Base-by-base conservation (phyloP, 1,140 invertebrate genomes). In the Pachypsylla venusta region DNA sequence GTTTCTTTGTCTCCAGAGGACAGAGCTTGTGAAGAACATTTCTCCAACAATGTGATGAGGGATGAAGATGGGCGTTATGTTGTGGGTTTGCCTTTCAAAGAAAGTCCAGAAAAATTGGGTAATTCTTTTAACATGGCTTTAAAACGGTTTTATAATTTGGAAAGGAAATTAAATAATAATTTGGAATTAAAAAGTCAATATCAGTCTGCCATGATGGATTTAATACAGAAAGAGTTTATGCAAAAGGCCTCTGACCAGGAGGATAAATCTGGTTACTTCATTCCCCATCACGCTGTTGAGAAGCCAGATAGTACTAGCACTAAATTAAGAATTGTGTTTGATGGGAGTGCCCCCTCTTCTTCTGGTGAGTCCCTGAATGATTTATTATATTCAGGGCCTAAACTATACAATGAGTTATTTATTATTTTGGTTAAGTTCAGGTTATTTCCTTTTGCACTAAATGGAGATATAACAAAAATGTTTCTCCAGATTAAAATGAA, bases 321-420 rank as follows among this genome's bases (percentile, higher is more conserved):
- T 1, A 69, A 67, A 53, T 25, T 67, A 3, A 56, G 70, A 25
- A 64, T 68, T 24, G 69, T 72, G 1, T 72, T 74, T 56, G 68
- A 74, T 59, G 71, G 66, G 4, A 70, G 68, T 0, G 58, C 59
- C 5, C 63, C 64, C 24, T 62, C 64, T 5, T 57, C 56, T 12
- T 53, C 60, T 2, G 67, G 67, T 26, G 19, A 59, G 1, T 70
- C 65, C 19, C 61, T 69, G 22, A 68, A 69, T 40, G 63, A 68
- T 22, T 39, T 65, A 27, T 58, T 64, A 53, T 42, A 57, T n/a
- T 54, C 62, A 13, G 67, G 69, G 12, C 67, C 68, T 0, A 67
- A 58, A n/a, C 39, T 67, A 2, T 68, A 69, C 57, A 7, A 60
- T 7, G 62, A 66, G 26, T 58, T 70, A 1, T 62, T 66, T 14